A percentile compares a stretch with the other conserved stretches of the same genome.
Evolutionary conservation across 92 coral and sea anemone genomes (phyloP).

Genomic region (Siderastrea siderea): DNA sequence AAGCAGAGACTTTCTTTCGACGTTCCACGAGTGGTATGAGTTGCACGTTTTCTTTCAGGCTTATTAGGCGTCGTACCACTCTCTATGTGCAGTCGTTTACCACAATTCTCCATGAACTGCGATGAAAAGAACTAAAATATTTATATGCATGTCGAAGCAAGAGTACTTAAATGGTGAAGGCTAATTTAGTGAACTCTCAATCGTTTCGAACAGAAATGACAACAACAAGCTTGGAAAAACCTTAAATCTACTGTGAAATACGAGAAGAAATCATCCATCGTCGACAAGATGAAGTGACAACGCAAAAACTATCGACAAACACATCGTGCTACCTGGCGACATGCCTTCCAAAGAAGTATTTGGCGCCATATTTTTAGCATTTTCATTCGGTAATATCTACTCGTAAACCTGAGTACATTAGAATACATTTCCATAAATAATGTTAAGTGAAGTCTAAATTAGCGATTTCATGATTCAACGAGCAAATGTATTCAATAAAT

Average conservation of each 20-base stretch:
- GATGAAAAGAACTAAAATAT: too few relatives aligned
- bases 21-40: neutral
- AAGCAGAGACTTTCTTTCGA: neutral
- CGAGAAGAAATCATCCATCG: neutral
- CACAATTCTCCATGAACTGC: too few relatives aligned
- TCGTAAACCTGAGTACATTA: conserved; percentile 5
- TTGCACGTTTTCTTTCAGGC: neutral
- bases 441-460: neutral
- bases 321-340: neutral
- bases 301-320: neutral
- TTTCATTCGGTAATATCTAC: neutral
- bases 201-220: too few relatives aligned
- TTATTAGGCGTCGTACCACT: neutral
- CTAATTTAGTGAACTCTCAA: too few relatives aligned
- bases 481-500: neutral
- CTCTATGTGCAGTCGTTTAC: neutral
- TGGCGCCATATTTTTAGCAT: conserved; percentile 5
- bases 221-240: too few relatives aligned
- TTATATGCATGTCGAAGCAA: too few relatives aligned
- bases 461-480: conserved; percentile 12
- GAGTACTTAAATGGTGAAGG: too few relatives aligned
- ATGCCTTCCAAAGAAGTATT: neutral
- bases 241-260: too few relatives aligned
- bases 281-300: neutral
- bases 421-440: neutral